Evolutionary conservation across 2,797 vertebrate species (phyloP).

Genomic region (Rhabdomys pumilio): DNA sequence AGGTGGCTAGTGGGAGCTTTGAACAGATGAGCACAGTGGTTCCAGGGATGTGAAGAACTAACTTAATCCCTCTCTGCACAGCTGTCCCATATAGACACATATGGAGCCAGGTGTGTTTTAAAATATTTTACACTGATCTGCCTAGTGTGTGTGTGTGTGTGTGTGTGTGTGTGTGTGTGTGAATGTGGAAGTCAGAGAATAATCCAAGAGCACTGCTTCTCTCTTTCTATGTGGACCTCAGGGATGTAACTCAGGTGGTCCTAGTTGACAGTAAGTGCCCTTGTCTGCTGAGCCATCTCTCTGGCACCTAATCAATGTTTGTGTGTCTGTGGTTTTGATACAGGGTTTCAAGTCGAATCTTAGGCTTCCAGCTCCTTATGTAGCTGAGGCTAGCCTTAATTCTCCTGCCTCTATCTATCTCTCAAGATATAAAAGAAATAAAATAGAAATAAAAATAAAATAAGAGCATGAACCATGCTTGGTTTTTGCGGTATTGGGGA

Average conservation of each 20-base stretch:
- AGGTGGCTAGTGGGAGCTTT: background rate
- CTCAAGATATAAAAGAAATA: background rate
- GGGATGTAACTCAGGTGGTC: background rate
- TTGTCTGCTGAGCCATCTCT: background rate
- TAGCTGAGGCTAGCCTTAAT: background rate
- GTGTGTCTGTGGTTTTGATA: background rate
- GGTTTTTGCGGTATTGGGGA: background rate
- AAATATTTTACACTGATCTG: background rate
- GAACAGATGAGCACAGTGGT: fast-evolving
- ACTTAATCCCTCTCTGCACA: background rate
- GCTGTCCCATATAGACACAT: background rate
- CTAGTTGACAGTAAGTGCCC: background rate
- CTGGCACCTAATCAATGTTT: background rate
- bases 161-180: too few relatives aligned
- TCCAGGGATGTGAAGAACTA: background rate
- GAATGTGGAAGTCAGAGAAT: background rate
- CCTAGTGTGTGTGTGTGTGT: background rate
- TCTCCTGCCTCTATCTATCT: background rate
- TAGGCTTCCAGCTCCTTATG: background rate
- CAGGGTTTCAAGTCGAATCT: background rate
- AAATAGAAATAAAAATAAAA: background rate
- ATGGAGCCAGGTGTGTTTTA: background rate
- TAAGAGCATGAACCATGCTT: background rate
- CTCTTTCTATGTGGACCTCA: background rate
- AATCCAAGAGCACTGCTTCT: background rate